Evolutionary conservation across 64 coral and sea anemone genomes (phyloP).

Genomic region (Montipora efflorescens): DNA sequence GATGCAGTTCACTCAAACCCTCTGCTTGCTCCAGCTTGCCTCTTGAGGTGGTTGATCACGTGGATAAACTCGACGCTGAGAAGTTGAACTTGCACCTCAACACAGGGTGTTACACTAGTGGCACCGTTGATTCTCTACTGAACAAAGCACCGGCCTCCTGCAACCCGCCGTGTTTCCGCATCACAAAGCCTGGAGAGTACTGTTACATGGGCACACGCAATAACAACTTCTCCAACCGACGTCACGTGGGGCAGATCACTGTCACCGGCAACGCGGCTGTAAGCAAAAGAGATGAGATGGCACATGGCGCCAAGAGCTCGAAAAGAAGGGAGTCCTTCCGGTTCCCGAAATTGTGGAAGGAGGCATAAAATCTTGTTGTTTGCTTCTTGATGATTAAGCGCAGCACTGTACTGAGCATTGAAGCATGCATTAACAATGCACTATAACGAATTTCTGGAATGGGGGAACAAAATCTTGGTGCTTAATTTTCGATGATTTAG

Average conservation of each 20-base stretch:
- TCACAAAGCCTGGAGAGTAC: constrained; percentile 48
- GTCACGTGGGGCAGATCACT: constrained; percentile 51
- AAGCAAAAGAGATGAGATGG: too few species aligned
- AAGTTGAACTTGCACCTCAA: constrained; percentile 45
- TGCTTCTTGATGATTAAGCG: neutral
- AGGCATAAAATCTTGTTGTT: constrained; percentile 21
- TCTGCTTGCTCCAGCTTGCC: constrained; percentile 27
- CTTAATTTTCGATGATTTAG: constrained; percentile 56
- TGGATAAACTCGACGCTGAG: neutral
- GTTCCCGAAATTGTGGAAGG: neutral
- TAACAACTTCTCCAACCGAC: constrained; percentile 58
- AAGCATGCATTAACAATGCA: constrained; percentile 9
- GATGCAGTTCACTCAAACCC: constrained; percentile 21
- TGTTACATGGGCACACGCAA: constrained; percentile 55
- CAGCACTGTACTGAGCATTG: neutral
- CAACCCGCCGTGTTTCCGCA: constrained; percentile 39
- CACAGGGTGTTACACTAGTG: constrained; percentile 29
- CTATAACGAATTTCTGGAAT: constrained; percentile 15
- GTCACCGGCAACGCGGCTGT: neutral
- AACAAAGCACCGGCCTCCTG: constrained; percentile 37
- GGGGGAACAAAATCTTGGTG: constrained; percentile 24
- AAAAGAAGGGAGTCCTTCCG: neutral
- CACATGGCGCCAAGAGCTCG: neutral
- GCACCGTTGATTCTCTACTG: neutral
- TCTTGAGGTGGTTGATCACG: constrained; percentile 51